Base-by-base conservation (phyloP, 2,797 vertebrate species). In the Propithecus perrieri region DNA sequence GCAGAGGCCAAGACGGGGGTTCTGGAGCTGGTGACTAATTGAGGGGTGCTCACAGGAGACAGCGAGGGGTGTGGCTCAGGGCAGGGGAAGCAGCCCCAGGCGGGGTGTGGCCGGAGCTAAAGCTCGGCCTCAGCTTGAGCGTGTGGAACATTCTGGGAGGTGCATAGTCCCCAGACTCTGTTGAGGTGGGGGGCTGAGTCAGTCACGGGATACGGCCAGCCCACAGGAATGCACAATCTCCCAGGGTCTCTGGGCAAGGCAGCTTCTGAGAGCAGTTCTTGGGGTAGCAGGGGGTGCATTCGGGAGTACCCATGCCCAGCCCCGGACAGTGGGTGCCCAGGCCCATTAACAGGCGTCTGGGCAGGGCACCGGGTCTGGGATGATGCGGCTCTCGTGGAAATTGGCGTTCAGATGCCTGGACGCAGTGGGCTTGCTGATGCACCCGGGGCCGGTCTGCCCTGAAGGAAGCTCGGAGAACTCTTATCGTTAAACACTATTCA, bases 121-220 rank as follows among this genome's bases (percentile, higher is more conserved):
- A n/a, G 55, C 10, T n/a, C 14, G 17, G 26, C n/a, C 11, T 84
- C 38, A 43, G 30, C 15, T 12, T 43, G 67, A 76, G 78, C 2
- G 3, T n/a, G 4, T 10, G 13, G 35, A 15, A 61, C 14, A 7
- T 35, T 88, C 46, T 1, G 14, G 14, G 12, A 55, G 41, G 9
- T 7, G 43, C 26, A 41, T 10, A 13, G 2, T n/a, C 4, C n/a
- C 38, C 30, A 38, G 24, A 22, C 28, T 50, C 14, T 12, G 71
- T 26, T 41, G 38, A 50, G 9, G 1, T 26, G 28, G 55, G 14
- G 41, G 4, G 26, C 1, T 12, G 3, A 28, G 17, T 3, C 71
- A 35, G 26, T 46, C 4, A 2, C 3, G 5, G 33, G 10, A 2
- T 63, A 3, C 0, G 1, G 59, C 26, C 1, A 10, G 6, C 17